Evolutionary conservation across 2,888 invertebrate genomes (phyloP), one percentile per base, ranked within the genome.

Genomic region (Autographa gamma): DNA sequence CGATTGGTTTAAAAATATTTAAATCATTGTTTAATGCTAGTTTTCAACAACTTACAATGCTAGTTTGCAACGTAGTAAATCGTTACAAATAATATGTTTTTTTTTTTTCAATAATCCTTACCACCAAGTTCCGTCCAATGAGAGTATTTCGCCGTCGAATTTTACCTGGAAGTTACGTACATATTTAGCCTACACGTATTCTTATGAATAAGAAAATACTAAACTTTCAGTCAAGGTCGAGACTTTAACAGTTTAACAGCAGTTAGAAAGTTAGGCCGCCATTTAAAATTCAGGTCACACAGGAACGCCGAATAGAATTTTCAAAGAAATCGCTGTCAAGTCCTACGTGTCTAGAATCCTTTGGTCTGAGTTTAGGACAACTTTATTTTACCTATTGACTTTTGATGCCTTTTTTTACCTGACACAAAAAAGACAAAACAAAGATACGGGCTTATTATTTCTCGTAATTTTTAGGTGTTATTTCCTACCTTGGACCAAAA

Each of bases 251-350:
- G 38, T 11, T 25, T 61, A 64, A 56, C 13, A 59, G 60, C 19
- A 56, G 64, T 64, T 48, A 63, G 52, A 31, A 68, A 62, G 25
- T 71, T 66, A 32, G 72, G 54, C 31, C 31, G 48, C 48, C 60
- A 63, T 60, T 82, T 74, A 71, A 66, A 41, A 85, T 75, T 81
- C 77, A 18, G 32, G 63, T 73, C 74, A 74, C 74, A 72, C 18
- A 62, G 71, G 16, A 54, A 73, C 63, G 19, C 31, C 71, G 76
- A 80, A 81, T 81, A 73, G 78, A 82, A 80, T 79, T 79, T 63
- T 72, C 71, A 73, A 80, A 75, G 75, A 80, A 80, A 83, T 79
- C 65, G 80, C 80, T 81, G 77, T 82, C 79, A 79, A 72, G 48
- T 66, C 31, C 71, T 69, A 82, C 82, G 82, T 82, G 82, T 71